phyloP scores from a whole-genome alignment of 2,113 vertebrate species.

The Chamaetylas fuelleborni region DNA sequence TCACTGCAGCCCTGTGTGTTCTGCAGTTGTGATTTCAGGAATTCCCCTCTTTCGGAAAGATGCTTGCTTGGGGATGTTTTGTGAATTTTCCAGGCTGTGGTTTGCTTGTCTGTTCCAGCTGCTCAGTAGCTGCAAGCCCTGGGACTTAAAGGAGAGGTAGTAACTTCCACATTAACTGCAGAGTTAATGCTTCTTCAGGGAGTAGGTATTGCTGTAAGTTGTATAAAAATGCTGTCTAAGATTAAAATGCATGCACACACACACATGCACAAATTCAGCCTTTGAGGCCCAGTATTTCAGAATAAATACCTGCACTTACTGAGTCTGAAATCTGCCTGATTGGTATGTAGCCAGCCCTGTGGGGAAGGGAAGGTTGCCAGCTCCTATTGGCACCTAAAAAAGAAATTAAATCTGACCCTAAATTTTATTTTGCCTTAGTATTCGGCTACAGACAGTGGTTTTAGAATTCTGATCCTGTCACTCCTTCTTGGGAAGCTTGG shows the following conservation, averaged over 20 bases:
- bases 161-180: neutral
- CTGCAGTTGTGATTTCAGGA: neutral
- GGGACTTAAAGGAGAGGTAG: neutral
- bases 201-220: neutral
- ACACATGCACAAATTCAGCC: neutral
- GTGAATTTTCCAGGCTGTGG: neutral
- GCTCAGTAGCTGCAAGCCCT: neutral
- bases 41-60: slow-evolving; percentile 32
- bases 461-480: neutral
- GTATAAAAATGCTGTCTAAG: neutral
- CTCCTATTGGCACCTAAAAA: neutral
- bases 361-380: neutral
- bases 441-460: neutral
- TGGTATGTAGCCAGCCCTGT: neutral
- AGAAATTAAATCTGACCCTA: neutral
- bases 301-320: neutral
- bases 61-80: neutral
- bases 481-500: neutral
- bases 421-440: neutral
- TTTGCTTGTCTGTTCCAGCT: neutral
- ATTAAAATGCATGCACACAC: neutral
- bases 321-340: neutral
- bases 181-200: neutral
- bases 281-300: neutral
- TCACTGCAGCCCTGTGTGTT: neutral